Conservation (phyloP, 2,888 invertebrate genomes). For the Drosophila melanocephala region DNA sequence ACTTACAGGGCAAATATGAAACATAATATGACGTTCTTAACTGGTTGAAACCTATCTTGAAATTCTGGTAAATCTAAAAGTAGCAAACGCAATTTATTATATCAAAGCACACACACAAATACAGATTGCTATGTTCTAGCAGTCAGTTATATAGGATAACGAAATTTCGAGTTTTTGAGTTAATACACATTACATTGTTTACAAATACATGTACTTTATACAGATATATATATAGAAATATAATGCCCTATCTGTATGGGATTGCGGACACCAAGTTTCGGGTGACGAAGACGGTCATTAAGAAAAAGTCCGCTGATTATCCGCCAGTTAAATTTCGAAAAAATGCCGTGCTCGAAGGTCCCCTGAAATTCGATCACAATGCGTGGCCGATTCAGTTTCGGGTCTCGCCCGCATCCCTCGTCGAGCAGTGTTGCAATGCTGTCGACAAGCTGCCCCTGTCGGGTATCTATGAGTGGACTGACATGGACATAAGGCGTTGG, state of each 20-base stretch:
- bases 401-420: conserved; percentile 85
- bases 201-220: not conserved
- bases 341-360: conserved; percentile 13
- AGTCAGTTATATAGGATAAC: conserved; percentile 7
- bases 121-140: not conserved
- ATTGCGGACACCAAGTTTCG: conserved; percentile 70
- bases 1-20: not conserved
- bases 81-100: conserved; percentile 3
- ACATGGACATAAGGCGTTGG: conserved; percentile 86
- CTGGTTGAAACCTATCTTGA: not conserved
- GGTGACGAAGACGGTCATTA: not conserved
- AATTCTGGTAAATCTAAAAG: not conserved
- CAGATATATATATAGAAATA: conserved; percentile 1
- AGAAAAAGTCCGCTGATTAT: not conserved
- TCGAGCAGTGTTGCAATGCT: conserved; percentile 79
- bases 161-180: conserved; percentile 24
- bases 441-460: conserved; percentile 86
- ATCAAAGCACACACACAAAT: conserved; percentile 3
- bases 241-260: conserved; percentile 70
- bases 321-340: conserved; percentile 46
- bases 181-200: not conserved
- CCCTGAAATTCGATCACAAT: conserved; percentile 53
- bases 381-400: conserved; percentile 73
- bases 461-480: conserved; percentile 86
- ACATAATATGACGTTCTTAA: not conserved